Base-by-base conservation (phyloP, 2,797 vertebrate genomes). In the Epinephelus coioides region DNA sequence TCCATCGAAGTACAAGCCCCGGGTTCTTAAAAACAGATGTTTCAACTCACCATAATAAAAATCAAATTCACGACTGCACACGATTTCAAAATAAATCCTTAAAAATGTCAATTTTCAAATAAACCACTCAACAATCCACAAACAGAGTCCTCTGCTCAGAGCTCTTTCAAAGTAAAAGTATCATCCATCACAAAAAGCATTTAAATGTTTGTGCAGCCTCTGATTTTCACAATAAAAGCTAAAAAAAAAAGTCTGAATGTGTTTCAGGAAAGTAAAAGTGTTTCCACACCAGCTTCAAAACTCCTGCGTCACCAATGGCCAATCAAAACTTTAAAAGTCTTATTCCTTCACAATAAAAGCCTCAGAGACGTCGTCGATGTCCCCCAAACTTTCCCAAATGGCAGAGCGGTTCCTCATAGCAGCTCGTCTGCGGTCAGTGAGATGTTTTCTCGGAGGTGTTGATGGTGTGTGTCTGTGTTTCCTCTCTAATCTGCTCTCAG, bases 401-500 rank as follows among this genome's bases (percentile, higher is more conserved):
- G 9, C 40, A 10, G 40, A 43, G 11, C 34, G 7, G 34, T 8
- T 34, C 34, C 34, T 34, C 34, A 1, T 3, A 34, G 34, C 7
- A 43, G 11, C 40, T 10, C 40, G 40, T 56, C 43, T n/a, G 7
- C 40, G n/a, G 53, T 5, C 21, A 61, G 11, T n/a, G 21, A 38
- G 54, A 34, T 19, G 1, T 43, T 73, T 44, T 55, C 11, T 51
- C 23, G 8, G 44, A 12, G n/a, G 71, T 40, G 84, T 73, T 30
- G 77, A 40, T 49, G 10, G 46, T 57, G 72, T 14, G 25, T 2
- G 13, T 63, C 60, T 59, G 57, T 17, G 51, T 25, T 51, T 79
- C 66, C 18, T 44, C 67, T 54, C 73, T 94, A 94, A 94, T 91
- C 93, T 89, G 25, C 83, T 92, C 82, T 89, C 78, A 21, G 55